Evolutionary conservation across 2,888 invertebrate genomes (phyloP), one percentile per base, ranked within the genome.

Genomic region (Philereme vetulata): DNA sequence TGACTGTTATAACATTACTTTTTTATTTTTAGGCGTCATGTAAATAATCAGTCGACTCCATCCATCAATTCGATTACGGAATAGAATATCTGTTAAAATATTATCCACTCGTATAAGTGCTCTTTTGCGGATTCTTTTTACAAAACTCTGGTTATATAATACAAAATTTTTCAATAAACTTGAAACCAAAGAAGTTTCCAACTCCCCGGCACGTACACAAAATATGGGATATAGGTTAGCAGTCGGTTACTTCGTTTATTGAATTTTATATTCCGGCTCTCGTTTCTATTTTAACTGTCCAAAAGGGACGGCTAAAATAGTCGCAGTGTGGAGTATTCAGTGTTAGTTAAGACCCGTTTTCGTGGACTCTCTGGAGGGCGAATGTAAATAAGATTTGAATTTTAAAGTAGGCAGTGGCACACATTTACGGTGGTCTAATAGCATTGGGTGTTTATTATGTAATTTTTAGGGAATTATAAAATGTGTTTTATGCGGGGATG

Each of bases 371-470:
- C 72, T 76, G 72, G 72, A 78, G 84, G 83, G 78, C 84, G 87
- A 86, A 90, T 89, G 86, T 85, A 87, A 88, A 90, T 84, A 88
- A 80, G 84, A 80, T 85, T 85, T 88, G 84, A 88, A 90, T 88
- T 85, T 88, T 88, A 84, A 84, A 90, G 77, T 71, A 47, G 62
- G 36, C 47, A 67, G 57, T 63, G 57, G 59, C 54, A 51, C 56
- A 55, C 51, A 56, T 62, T 64, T 47, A 56, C 62, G 58, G 47
- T 58, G 54, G 50, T 33, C 55, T 62, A 60, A 62, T 62, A 59
- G 60, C 49, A 47, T 67, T 57, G 69, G 67, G 62, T 69, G 68
- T 65, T 65, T 53, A 62, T 65, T 65, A 34, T 60, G 59, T 58
- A 56, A 52, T 65, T 65, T 68, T 66, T 64, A 49, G 46, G 60